phyloP scores from a whole-genome alignment of 2,888 invertebrate species.

The Rhagonycha fulva region DNA sequence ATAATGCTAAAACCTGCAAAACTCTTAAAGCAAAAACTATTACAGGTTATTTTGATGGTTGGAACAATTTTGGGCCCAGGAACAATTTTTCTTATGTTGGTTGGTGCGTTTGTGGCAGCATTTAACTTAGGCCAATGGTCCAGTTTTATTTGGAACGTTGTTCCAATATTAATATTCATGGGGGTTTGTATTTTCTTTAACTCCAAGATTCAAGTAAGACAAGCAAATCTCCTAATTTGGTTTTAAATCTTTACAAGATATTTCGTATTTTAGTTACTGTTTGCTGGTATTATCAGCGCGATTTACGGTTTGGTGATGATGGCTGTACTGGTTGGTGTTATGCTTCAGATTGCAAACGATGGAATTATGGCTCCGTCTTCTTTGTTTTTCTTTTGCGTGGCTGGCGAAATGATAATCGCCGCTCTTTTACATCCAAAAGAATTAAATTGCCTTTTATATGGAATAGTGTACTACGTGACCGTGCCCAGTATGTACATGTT shows the following conservation, averaged over 20 bases:
- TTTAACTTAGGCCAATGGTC: conserved; percentile 72
- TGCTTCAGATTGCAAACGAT: conserved; percentile 77
- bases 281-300: conserved; percentile 77
- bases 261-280: conserved; percentile 60
- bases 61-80: conserved; percentile 83
- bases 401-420: conserved; percentile 67
- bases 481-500: conserved; percentile 95
- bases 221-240: not conserved
- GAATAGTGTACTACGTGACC: conserved; percentile 84
- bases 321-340: conserved; percentile 80
- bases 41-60: conserved; percentile 61
- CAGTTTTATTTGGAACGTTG: conserved; percentile 68
- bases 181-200: conserved; percentile 70
- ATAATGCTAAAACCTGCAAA: conserved; percentile 8
- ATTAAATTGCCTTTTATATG: conserved; percentile 72
- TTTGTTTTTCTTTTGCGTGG: conserved; percentile 79
- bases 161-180: conserved; percentile 70
- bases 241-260: not conserved
- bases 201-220: conserved; percentile 66
- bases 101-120: conserved; percentile 80
- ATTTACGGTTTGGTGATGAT: conserved; percentile 85
- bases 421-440: conserved; percentile 81
- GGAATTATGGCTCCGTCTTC: conserved; percentile 83
- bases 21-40: not conserved
- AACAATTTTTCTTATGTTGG: conserved; percentile 81